phyloP scores from a whole-genome alignment of 1,140 invertebrate species.

The Drosophila subobscura region DNA sequence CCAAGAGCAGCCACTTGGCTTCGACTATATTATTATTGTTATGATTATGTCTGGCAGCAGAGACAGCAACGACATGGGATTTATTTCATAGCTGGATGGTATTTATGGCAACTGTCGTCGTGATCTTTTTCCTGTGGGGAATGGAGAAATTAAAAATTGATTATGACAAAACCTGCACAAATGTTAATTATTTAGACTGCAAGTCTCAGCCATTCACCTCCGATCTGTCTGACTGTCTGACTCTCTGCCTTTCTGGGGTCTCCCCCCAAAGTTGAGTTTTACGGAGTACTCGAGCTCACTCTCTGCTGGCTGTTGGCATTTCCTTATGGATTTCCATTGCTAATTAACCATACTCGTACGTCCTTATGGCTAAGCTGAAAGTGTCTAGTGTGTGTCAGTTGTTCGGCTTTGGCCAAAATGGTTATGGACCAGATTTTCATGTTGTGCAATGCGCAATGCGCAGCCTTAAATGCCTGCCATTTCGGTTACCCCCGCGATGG shows the following conservation, averaged over 20 bases:
- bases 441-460: constrained; percentile 21
- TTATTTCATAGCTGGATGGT: constrained; percentile 76
- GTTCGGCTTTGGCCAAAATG: constrained; percentile 35
- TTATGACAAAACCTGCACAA: constrained; percentile 75
- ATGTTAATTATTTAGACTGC: constrained; percentile 72
- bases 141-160: constrained; percentile 82
- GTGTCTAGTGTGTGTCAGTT: constrained; percentile 8
- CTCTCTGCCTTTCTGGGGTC: neutral
- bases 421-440: constrained; percentile 45
- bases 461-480: constrained; percentile 49
- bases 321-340: constrained; percentile 44
- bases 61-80: constrained; percentile 67
- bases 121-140: constrained; percentile 36
- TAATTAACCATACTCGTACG: constrained; percentile 39
- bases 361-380: constrained; percentile 23
- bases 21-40: constrained; percentile 79
- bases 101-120: constrained; percentile 74
- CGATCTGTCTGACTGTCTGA: constrained; percentile 3
- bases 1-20: constrained; percentile 19
- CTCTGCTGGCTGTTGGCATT: constrained; percentile 11
- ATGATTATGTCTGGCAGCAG: constrained; percentile 80
- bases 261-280: neutral
- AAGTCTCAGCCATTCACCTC: constrained; percentile 1
- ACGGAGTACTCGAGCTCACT: neutral
- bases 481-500: constrained; percentile 19